Percentiles rank a stretch among this genome's conserved stretches.
Evolutionary conservation across 2,888 invertebrate genomes (phyloP).

Genomic region (Campoplex nolae): DNA sequence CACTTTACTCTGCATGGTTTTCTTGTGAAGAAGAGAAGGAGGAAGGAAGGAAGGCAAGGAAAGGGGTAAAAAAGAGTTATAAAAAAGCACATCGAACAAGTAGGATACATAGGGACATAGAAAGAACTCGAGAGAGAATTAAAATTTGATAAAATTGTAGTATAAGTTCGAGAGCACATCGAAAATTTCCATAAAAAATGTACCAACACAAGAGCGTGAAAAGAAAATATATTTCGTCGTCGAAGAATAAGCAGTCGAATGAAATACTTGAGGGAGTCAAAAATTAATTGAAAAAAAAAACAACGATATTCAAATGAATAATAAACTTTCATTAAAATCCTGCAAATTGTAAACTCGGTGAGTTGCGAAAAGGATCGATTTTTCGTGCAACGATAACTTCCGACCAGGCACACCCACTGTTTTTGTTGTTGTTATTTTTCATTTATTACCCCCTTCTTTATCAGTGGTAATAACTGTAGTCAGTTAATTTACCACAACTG

Average conservation of each 20-base stretch:
- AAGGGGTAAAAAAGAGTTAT: constrained; percentile 7
- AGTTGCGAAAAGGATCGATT: not conserved
- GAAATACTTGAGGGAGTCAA: not conserved
- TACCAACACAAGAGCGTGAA: not conserved
- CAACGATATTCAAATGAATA: not conserved
- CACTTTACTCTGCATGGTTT: constrained; percentile 54
- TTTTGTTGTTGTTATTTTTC: not conserved
- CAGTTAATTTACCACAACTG: not conserved
- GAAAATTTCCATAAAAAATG: too few relatives aligned
- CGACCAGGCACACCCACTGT: not conserved
- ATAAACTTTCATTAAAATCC: not conserved
- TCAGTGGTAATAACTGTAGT: constrained; percentile 17
- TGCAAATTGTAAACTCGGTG: not conserved
- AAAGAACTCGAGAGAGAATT: not conserved
- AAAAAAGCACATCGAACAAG: constrained; percentile 2
- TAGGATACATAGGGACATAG: constrained; percentile 9
- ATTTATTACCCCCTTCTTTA: not conserved
- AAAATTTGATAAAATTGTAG: constrained; percentile 3
- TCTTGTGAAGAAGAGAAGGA: constrained; percentile 30
- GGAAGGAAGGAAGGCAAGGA: constrained; percentile 17
- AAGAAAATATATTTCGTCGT: constrained; percentile 12
- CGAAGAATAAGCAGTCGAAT: not conserved
- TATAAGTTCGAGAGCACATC: not conserved
- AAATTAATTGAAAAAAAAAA: not conserved
- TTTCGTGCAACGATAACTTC: not conserved